Evolutionary conservation across 2,797 vertebrate species (phyloP), one percentile per base, ranked within the genome.

Genomic region (Uromys caudimaculatus): DNA sequence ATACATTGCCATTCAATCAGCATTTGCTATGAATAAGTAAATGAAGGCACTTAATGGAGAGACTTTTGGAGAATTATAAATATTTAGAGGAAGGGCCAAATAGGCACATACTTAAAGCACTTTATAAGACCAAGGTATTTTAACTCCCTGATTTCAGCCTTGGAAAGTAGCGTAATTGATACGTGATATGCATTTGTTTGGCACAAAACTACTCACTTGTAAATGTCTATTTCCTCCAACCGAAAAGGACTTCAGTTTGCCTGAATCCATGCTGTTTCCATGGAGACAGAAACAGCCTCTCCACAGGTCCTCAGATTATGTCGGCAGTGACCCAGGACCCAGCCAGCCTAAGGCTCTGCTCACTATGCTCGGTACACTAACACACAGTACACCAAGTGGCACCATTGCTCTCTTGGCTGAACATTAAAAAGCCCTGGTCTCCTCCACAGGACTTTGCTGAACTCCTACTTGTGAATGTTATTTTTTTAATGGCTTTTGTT

Each of bases 31-130:
- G 89, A 94, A 93, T 81, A 91, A 52, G 60, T 62, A 94, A 79
- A 44, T 69, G 82, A 86, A 75, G 83, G 95, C 95, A 83, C 94
- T 95, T 93, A 95, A 86, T 88, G 88, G 93, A 92, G 73, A 92
- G 94, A 88, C 52, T 62, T 19, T 86, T 50, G 6, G 21, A 16
- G 88, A 95, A 87, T 90, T 91, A 78, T 93, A 90, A 96, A 78
- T 92, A 92, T 73, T 91, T 75, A 38, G 75, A 82, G 67, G 67
- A 67, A 89, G 27, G 6, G 50, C 67, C 93, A 58, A 60, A 44
- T 6, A 54, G 69, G 69, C 2, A 17, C 9, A 12, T 17, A 14
- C 50, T 9, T 50, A 60, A 54, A 69, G 89, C 38, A 27, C 79
- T 79, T 71, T 47, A 19, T 16, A 4, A 35, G 71, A 32, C 73